Conservation (phyloP, 2,113 vertebrate genomes). For the Odontesthes bonariensis region DNA sequence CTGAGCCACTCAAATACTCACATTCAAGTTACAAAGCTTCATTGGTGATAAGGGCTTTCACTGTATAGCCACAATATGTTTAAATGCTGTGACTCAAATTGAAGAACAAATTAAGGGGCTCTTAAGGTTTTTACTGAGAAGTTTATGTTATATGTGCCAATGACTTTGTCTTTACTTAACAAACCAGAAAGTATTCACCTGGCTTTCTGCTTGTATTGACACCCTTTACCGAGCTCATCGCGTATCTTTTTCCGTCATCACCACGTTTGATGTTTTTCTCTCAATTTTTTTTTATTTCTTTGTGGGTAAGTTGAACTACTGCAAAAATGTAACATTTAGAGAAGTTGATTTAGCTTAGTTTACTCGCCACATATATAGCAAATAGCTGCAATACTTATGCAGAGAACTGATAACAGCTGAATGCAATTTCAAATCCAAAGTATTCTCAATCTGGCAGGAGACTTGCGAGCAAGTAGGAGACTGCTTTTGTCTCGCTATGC, state of each 20-base stretch:
- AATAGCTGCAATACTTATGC: background rate
- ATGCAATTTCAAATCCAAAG: background rate
- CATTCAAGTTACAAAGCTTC: background rate
- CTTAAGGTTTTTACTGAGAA: background rate
- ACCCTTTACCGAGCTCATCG: background rate
- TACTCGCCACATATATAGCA: too few species aligned
- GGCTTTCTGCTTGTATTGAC: background rate
- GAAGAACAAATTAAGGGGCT: background rate
- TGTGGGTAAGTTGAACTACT: background rate
- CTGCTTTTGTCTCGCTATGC: constrained; percentile 22
- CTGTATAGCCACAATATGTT: background rate
- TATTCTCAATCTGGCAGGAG: background rate
- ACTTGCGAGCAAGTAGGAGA: constrained; percentile 12
- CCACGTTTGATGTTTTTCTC: background rate
- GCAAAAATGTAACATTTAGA: background rate
- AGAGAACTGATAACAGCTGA: background rate
- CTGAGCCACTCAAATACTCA: background rate
- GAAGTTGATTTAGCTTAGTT: background rate
- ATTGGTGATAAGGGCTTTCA: background rate
- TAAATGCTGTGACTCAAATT: background rate
- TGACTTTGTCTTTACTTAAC: background rate
- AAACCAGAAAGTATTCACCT: background rate
- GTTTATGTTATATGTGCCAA: background rate
- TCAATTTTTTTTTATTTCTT: background rate
- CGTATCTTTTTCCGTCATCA: background rate